Conservation (phyloP, 2,888 invertebrate species). For the Miltochrista miniata region DNA sequence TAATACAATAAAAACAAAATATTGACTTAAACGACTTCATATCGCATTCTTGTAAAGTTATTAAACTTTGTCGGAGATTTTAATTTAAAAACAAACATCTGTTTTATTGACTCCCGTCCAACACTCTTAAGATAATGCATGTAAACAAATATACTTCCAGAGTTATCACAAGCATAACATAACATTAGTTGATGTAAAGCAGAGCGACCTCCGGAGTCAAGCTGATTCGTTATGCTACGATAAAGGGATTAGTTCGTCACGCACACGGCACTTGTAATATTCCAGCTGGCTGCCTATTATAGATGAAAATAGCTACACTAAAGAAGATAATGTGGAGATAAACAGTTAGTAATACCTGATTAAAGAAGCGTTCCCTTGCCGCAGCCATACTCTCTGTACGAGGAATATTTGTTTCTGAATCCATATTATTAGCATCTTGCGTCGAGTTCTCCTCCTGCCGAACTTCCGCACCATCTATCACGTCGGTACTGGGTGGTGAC, state of each 20-base stretch:
- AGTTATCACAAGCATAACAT: conserved; percentile 56
- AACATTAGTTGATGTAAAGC: conserved; percentile 66
- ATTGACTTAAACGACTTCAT: neutral
- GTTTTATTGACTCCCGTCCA: conserved; percentile 47
- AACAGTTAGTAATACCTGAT: conserved; percentile 59
- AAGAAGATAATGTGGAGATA: conserved; percentile 8
- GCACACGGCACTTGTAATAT: conserved; percentile 48
- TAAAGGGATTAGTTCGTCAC: conserved; percentile 72
- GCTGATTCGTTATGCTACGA: conserved; percentile 68
- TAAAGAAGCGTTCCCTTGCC: conserved; percentile 76
- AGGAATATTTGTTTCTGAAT: conserved; percentile 52
- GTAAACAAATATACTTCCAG: conserved; percentile 55
- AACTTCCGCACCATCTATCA: conserved; percentile 31
- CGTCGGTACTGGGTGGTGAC: conserved; percentile 45
- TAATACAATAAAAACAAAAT: neutral
- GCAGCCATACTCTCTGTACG: conserved; percentile 69
- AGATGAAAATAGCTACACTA: conserved; percentile 23
- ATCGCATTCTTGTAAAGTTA: neutral
- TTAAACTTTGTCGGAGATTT: conserved; percentile 15
- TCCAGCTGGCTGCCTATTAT: conserved; percentile 42
- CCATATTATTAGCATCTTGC: conserved; percentile 30
- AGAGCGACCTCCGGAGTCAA: conserved; percentile 56
- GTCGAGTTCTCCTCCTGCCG: conserved; percentile 31
- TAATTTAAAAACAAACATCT: conserved; percentile 52
- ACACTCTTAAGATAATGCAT: conserved; percentile 44